phyloP scores from a whole-genome alignment of 2,888 invertebrate genomes.

The Halictus ligatus region DNA sequence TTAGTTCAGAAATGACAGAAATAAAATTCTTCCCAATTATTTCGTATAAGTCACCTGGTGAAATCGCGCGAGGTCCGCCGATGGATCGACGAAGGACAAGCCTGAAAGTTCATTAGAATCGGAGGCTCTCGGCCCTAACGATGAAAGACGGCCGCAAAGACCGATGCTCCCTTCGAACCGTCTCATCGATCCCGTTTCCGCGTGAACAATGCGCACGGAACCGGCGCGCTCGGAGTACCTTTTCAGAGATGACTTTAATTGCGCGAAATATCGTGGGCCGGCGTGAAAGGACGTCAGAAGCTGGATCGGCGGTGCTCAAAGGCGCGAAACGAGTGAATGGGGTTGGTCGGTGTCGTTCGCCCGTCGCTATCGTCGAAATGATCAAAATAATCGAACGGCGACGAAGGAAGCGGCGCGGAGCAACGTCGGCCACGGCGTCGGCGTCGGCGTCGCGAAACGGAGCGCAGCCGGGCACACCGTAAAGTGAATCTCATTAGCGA shows the following conservation, averaged over 20 bases:
- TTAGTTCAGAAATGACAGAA: not conserved
- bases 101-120: not conserved
- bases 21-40: not conserved
- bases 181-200: conserved; percentile 11
- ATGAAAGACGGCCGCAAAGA: not conserved
- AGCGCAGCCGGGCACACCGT: conserved; percentile 76
- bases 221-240: not conserved
- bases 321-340: conserved; percentile 35
- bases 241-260: conserved; percentile 36
- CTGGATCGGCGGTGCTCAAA: conserved; percentile 32
- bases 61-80: not conserved
- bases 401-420: conserved; percentile 45
- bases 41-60: not conserved
- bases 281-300: conserved; percentile 32
- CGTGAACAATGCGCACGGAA: conserved; percentile 14
- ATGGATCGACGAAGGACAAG: not conserved
- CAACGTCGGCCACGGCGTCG: not conserved
- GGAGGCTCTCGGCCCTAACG: not conserved
- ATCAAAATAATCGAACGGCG: conserved; percentile 75
- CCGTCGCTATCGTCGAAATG: conserved; percentile 64
- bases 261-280: conserved; percentile 10
- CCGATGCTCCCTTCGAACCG: conserved; percentile 4
- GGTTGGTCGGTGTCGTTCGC: conserved; percentile 22
- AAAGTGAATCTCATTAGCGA: conserved; percentile 84
- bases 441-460: conserved; percentile 36